A percentile compares a stretch with the other conserved stretches of the same genome.
phyloP scores from a whole-genome alignment of 2,888 invertebrate genomes.

The Aelia acuminata region DNA sequence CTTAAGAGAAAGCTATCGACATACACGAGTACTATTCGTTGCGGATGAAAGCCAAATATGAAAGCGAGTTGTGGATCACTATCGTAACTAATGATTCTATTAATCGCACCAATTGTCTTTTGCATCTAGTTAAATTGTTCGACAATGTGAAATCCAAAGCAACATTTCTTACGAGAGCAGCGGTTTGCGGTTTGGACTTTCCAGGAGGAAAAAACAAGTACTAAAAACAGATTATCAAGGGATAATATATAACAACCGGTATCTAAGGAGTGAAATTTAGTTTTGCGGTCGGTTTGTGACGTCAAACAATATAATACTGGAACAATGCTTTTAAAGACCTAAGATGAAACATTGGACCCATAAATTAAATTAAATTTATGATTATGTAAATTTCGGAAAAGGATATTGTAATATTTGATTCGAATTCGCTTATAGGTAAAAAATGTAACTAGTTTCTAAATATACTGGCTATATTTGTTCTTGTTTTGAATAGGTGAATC shows the following conservation, averaged over 20 bases:
- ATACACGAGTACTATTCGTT: neutral
- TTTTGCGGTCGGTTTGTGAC: neutral
- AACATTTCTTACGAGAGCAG: neutral
- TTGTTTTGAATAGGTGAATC: too few relatives aligned
- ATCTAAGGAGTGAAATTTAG: neutral
- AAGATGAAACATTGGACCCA: too few relatives aligned
- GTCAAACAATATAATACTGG: neutral
- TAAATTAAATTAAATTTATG: too few relatives aligned
- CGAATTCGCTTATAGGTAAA: too few relatives aligned
- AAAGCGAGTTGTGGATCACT: slow-evolving; percentile 7
- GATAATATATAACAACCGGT: neutral
- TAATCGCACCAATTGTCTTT: slow-evolving; percentile 1
- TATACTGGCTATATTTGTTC: too few relatives aligned
- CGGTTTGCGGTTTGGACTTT: neutral
- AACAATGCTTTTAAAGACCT: neutral
- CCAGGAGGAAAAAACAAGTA: neutral
- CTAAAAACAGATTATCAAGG: neutral
- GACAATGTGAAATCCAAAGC: neutral
- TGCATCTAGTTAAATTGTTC: neutral
- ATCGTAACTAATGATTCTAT: neutral
- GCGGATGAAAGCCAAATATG: neutral
- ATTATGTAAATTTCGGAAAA: too few relatives aligned
- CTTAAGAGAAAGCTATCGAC: neutral
- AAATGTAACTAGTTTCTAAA: too few relatives aligned
- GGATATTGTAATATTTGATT: too few relatives aligned